Evolutionary conservation across 2,113 vertebrate genomes (phyloP), one percentile per base, ranked within the genome.

Genomic region (Loxodonta africana): DNA sequence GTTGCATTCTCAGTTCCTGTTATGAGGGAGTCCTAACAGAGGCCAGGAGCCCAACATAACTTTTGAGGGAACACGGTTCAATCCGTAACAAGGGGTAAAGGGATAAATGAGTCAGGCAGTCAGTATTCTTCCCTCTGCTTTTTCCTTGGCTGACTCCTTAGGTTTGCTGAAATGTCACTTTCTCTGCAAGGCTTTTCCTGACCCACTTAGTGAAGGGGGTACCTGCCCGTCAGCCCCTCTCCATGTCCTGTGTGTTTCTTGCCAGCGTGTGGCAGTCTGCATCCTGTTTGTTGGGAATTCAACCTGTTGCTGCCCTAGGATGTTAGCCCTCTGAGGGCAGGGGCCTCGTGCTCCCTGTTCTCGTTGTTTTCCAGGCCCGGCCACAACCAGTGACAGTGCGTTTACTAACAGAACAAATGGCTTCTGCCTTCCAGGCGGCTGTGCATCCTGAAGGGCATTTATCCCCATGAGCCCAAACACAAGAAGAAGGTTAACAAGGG

Each of bases 401-500:
- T 67, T 78, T 57, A 73, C 21, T 69, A 11, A 76, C 30, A 25
- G 90, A 30, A 83, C 20, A 30, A 5, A 20, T 41, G 92, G 11
- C 48, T 48, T 90, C 48, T 94, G 37, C 98, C 84, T 97, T 97
- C 2, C 93, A 99, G 99, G 95, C 99, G 99, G 1, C 98, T 99
- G 30, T 99, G 99, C 97, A 99, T 99, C 96, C 98, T 99, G 37
- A 99, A 99, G 96, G 99, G 99, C 18, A 99, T 99, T 97, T 99
- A 99, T 97, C 99, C 99, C 20, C 99, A 99, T 0, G 99, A 99
- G 82, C 99, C 99, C 95, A 99, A 99, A 95, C 99, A 99, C 98
- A 99, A 99, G 98, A 99, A 99, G 98, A 99, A 99, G 96, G 99
- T 99, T 62, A 99, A 99, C 98, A 99, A 99, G 95, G 99, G 99